Evolutionary conservation across 1,140 invertebrate species (phyloP).

Genomic region (Gonioctena quinquepunctata): DNA sequence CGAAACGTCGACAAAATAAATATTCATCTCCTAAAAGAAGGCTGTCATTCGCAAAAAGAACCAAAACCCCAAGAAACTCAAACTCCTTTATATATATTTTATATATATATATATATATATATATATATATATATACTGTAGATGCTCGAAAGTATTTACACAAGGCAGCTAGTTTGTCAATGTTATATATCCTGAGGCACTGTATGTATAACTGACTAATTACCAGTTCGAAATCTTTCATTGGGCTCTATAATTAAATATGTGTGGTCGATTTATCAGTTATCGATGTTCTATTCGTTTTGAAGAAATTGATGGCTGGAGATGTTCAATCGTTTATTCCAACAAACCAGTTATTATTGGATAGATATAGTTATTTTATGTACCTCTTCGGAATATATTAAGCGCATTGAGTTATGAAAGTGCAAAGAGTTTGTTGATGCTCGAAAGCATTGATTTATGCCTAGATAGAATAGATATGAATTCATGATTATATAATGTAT

Average conservation of each 20-base stretch:
- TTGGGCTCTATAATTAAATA: conserved; percentile 25
- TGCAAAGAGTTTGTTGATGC: neutral
- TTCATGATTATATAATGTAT: neutral
- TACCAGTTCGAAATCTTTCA: neutral
- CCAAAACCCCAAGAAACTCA: too few relatives aligned
- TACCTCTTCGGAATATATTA: neutral
- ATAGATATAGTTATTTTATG: neutral
- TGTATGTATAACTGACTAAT: neutral
- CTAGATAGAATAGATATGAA: neutral
- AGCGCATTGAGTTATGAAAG: neutral
- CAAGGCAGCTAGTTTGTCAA: neutral
- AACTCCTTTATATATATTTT: too few relatives aligned
- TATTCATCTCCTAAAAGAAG: too few relatives aligned
- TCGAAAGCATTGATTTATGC: neutral
- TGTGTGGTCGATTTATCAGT: conserved; percentile 40
- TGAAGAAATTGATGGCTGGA: conserved; percentile 13
- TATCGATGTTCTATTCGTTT: neutral
- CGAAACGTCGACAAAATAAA: too few relatives aligned
- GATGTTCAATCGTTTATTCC: conserved; percentile 15
- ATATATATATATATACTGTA: too few relatives aligned
- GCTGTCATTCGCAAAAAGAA: too few relatives aligned
- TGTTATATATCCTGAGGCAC: neutral
- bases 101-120: too few relatives aligned
- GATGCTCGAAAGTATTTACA: neutral
- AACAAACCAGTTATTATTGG: conserved; percentile 15